phyloP scores from a whole-genome alignment of 2,797 vertebrate genomes.

The Microcaecilia unicolor region DNA sequence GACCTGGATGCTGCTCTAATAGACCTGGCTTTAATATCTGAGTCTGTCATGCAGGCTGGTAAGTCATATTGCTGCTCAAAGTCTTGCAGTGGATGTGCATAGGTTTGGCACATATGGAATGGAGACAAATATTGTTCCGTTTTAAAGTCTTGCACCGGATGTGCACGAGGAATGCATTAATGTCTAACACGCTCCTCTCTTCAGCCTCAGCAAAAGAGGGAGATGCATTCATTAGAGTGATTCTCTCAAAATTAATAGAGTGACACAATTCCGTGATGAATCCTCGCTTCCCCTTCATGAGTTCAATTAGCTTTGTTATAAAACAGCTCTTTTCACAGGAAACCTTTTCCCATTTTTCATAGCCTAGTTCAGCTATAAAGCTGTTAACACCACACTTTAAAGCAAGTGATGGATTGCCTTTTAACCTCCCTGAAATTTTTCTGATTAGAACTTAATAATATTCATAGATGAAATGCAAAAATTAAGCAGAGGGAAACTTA shows the following conservation, averaged over 20 bases:
- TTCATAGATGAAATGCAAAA: constrained; percentile 40
- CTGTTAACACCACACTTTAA: constrained; percentile 45
- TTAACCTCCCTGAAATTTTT: constrained; percentile 40
- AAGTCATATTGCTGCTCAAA: too few relatives aligned
- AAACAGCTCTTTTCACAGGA: constrained; percentile 41
- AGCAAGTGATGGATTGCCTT: constrained; percentile 42
- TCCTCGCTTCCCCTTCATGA: constrained; percentile 53
- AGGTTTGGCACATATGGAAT: too few relatives aligned
- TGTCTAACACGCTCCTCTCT: too few relatives aligned
- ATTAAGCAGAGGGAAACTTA: constrained; percentile 21
- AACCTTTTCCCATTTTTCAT: constrained; percentile 50
- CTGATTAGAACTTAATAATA: constrained; percentile 40
- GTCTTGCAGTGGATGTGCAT: too few relatives aligned
- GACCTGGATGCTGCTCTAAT: too few relatives aligned
- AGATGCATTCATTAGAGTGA: constrained; percentile 42
- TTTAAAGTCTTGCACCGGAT: too few relatives aligned
- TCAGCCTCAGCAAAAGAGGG: too few relatives aligned
- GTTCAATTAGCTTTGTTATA: constrained; percentile 62
- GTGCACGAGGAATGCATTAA: too few relatives aligned
- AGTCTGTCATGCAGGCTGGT: too few relatives aligned
- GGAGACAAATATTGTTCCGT: too few relatives aligned
- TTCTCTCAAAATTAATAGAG: constrained; percentile 56
- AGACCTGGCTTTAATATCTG: too few relatives aligned
- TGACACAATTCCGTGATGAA: constrained; percentile 49
- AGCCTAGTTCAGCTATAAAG: constrained; percentile 47